Evolutionary conservation across 2,113 vertebrate species (phyloP), one percentile per base, ranked within the genome.

Genomic region (Sprattus sprattus): DNA sequence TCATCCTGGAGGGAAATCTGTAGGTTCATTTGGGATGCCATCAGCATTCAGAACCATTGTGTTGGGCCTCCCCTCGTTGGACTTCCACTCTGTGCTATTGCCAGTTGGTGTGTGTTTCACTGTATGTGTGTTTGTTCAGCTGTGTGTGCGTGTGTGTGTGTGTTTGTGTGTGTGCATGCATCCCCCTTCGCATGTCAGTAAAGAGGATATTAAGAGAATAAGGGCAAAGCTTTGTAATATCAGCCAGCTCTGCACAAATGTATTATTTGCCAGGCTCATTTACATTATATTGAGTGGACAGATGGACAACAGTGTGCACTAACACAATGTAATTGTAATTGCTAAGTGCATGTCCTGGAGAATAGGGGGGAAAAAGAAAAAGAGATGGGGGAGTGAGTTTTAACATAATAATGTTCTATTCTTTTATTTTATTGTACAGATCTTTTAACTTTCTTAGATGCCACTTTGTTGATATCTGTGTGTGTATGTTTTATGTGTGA

Each of bases 1-100:
- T 95, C 28, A 87, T 93, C 18, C 83, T 93, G 83, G 93, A 95
- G 57, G 89, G 88, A 6, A 91, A 90, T 82, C 84, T 92, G 67
- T 93, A 94, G 86, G 3, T 9, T 2, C 2, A 7, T 2, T 2
- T 28, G 6, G 46, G 85, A 75, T 25, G 44, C 52, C 78, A 84
- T 47, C 78, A 18, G 6, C 87, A 45, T 44, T 84, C 80, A 83
- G 64, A 32, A 39, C 60, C 60, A 45, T n/a, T n/a, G 45, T 85
- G 75, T 81, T 71, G 46, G n/a, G 46, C 82, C 80, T 44, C 2
- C 82, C 78, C n/a, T 13, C 25, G 9, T 13, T 71, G 64, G 25
- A 71, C 64, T 32, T 28, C 10, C 64, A 32, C 25, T 32, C 64
- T 71, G 64, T 25, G 25, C 25, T 71, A 13, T 71, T 32, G 64